Evolutionary conservation across 2,797 vertebrate species (phyloP).

Genomic region (Echiichthys vipera): DNA sequence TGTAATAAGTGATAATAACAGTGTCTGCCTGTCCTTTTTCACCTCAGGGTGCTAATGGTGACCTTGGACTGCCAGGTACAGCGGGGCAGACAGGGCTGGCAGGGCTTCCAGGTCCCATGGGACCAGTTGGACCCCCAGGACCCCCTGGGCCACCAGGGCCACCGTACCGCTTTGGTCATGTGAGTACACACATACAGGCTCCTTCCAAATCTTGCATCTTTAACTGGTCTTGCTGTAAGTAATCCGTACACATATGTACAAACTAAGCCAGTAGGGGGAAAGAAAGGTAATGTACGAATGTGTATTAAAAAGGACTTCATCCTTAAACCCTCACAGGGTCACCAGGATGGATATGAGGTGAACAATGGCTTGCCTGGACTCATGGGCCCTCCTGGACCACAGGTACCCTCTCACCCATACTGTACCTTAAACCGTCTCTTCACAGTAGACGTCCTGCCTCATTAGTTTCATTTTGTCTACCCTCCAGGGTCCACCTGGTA

Average conservation of each 20-base stretch:
- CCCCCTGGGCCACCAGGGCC: constrained; percentile 84
- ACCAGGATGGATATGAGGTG: constrained; percentile 79
- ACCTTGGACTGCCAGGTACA: constrained; percentile 78
- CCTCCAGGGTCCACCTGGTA: constrained; percentile 85
- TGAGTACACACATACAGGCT: constrained; percentile 81
- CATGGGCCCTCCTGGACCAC: constrained; percentile 80
- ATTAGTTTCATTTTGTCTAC: constrained; percentile 28
- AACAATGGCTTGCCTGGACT: constrained; percentile 58
- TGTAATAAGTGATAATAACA: background rate
- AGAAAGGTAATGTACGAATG: too few species aligned
- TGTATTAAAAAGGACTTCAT: background rate
- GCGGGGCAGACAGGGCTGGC: constrained; percentile 85
- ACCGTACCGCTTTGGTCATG: constrained; percentile 77
- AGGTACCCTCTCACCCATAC: constrained; percentile 77
- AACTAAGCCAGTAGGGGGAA: too few species aligned
- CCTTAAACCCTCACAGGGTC: constrained; percentile 65
- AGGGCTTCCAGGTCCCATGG: constrained; percentile 89
- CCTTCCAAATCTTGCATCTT: too few species aligned
- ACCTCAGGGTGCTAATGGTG: constrained; percentile 81
- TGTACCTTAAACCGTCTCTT: background rate
- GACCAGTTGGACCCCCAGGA: constrained; percentile 89
- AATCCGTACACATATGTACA: too few species aligned
- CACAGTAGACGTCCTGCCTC: background rate
- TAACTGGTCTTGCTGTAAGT: too few species aligned
- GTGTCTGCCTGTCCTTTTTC: background rate